These are phyloP conservation scores for Microctonus aethiopoides DNA, from an alignment of 2,888 invertebrate species.

Conservation along the genomic window DNA sequence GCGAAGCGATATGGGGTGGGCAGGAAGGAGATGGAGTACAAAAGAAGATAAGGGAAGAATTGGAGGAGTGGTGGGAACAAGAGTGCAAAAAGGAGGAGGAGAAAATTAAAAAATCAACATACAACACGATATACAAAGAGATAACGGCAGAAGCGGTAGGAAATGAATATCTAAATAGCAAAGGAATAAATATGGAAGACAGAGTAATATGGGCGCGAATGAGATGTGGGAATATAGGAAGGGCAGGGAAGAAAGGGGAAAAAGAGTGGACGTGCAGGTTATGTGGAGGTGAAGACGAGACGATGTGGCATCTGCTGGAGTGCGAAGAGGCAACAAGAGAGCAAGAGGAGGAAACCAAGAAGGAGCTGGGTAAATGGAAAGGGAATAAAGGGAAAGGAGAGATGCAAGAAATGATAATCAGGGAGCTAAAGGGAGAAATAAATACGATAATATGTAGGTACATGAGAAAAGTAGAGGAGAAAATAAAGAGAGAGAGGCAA, in stretches of 20 bases:
- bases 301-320: not conserved
- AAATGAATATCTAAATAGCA: not conserved
- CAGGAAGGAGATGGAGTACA: not conserved
- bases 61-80: not conserved
- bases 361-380: not conserved
- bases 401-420: too few relatives aligned
- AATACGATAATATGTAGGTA: too few relatives aligned
- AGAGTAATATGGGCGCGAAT: slow-evolving; percentile 10
- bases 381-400: too few relatives aligned
- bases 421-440: too few relatives aligned
- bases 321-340: not conserved
- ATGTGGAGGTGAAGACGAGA: not conserved
- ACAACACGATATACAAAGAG: not conserved
- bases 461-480: too few relatives aligned
- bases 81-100: not conserved
- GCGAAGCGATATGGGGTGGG: not conserved
- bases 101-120: not conserved
- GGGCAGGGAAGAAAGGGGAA: slow-evolving; percentile 8
- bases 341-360: not conserved
- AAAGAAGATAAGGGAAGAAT: not conserved
- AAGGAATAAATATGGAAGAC: not conserved
- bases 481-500: too few relatives aligned
- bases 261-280: slow-evolving; percentile 1
- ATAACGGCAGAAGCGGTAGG: not conserved
- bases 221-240: slow-evolving; percentile 1